These are phyloP conservation scores for Lottia scabra DNA, from an alignment of 2,888 invertebrate genomes.

Conservation along the genomic window DNA sequence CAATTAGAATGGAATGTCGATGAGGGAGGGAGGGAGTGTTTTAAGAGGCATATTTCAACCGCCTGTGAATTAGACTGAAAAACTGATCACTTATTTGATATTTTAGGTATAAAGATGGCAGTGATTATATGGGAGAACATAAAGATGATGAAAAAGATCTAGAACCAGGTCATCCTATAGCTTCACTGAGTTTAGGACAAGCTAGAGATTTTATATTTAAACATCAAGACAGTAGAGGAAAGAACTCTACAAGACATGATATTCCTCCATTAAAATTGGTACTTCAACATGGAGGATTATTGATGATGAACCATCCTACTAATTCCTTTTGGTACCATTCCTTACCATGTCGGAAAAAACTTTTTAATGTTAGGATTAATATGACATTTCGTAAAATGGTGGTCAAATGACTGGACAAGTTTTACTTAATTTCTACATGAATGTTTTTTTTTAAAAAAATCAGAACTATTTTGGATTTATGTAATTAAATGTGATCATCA, in stretches of 20 bases:
- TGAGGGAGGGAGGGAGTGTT: no score
- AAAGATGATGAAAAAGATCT: constrained; percentile 79
- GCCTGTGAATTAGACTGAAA: no score
- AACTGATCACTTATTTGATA: no score
- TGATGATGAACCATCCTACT: constrained; percentile 80
- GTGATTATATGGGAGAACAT: constrained; percentile 80
- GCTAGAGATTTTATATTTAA: constrained; percentile 77
- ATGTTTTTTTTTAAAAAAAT: no score
- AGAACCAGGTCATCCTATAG: constrained; percentile 76
- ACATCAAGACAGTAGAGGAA: constrained; percentile 70
- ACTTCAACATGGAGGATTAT: constrained; percentile 77
- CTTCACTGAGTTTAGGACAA: constrained; percentile 78
- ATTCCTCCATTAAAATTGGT: constrained; percentile 71
- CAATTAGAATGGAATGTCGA: no score
- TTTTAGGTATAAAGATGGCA: constrained; percentile 77
- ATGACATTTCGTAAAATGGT: constrained; percentile 68
- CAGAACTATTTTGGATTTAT: no score
- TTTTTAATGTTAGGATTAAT: constrained; percentile 75
- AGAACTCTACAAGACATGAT: constrained; percentile 62
- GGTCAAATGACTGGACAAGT: background rate
- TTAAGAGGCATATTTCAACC: no score
- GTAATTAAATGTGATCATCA: no score
- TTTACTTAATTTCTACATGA: no score
- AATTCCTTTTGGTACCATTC: constrained; percentile 81
- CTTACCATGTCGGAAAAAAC: constrained; percentile 75